Conservation (phyloP, 2,113 vertebrate species). For the Neotoma lepida region DNA sequence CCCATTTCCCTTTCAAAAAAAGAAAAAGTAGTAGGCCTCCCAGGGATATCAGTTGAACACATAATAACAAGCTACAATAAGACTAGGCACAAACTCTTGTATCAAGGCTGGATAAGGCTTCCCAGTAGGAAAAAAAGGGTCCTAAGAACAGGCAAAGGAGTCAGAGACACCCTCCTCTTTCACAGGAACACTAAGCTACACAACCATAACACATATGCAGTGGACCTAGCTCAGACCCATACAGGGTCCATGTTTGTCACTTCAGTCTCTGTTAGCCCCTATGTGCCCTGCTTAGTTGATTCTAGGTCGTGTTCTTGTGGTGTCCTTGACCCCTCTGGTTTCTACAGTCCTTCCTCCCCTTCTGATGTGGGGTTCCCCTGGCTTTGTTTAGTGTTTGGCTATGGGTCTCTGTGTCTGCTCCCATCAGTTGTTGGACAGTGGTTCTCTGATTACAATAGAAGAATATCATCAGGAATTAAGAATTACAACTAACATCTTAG, state of each 20-base stretch:
- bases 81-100: neutral
- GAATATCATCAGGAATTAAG: neutral
- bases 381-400: neutral
- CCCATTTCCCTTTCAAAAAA: neutral
- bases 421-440: neutral
- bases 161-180: neutral
- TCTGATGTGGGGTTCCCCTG: neutral
- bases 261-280: neutral
- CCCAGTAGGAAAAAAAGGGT: neutral
- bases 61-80: neutral
- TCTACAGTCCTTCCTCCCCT: neutral
- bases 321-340: neutral
- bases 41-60: neutral
- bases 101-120: neutral
- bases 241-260: neutral
- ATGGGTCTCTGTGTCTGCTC: neutral
- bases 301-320: neutral
- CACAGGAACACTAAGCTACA: neutral
- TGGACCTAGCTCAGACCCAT: neutral
- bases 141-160: neutral
- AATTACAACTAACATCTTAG: neutral
- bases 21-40: neutral
- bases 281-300: neutral
- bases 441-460: neutral
- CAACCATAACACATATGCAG: neutral